Evolutionary conservation across 2,113 vertebrate species (phyloP), one percentile per base, ranked within the genome.

Genomic region (Thermophis baileyi): DNA sequence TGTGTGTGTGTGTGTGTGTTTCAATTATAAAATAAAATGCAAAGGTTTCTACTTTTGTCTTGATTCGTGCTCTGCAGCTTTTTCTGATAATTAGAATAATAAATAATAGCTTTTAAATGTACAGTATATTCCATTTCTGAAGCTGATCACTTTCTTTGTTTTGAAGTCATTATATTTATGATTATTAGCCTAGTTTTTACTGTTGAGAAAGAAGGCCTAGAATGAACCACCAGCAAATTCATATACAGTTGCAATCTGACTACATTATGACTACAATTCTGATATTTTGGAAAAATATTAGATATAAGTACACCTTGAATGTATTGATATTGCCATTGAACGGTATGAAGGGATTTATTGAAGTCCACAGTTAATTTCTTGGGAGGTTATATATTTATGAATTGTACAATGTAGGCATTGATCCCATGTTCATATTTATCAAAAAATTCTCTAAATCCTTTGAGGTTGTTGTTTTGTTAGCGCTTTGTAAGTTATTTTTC

Each of bases 1-100:
- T n/a, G n/a, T n/a, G n/a, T n/a, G n/a, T n/a, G n/a, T n/a, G n/a
- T n/a, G n/a, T n/a, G n/a, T n/a, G n/a, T n/a, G n/a, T n/a, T n/a
- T n/a, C n/a, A n/a, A n/a, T n/a, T n/a, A n/a, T n/a, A n/a, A n/a
- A n/a, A n/a, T n/a, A n/a, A n/a, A n/a, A n/a, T n/a, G n/a, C n/a
- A n/a, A n/a, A n/a, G n/a, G 25, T 94, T 95, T 44, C n/a, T 93
- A 14, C 92, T 60, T 89, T 93, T 94, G 47, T 93, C 91, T 94
- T 92, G 63, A 94, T 22, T 0, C 60, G 0, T 49, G 0, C 49
- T 94, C 94, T 95, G 89, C n/a, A 46, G 93, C 49, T 90, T 95
- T 94, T 46, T 92, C 94, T 92, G 95, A 96, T 89, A 35, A 93
- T 90, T 87, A 35, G 91, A 96, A 0, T 20, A 6, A 91, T 57